Percentiles rank a stretch among this genome's conserved stretches.
Conservation (phyloP, 2,888 invertebrate species). For the Nasonovia ribisnigri region DNA sequence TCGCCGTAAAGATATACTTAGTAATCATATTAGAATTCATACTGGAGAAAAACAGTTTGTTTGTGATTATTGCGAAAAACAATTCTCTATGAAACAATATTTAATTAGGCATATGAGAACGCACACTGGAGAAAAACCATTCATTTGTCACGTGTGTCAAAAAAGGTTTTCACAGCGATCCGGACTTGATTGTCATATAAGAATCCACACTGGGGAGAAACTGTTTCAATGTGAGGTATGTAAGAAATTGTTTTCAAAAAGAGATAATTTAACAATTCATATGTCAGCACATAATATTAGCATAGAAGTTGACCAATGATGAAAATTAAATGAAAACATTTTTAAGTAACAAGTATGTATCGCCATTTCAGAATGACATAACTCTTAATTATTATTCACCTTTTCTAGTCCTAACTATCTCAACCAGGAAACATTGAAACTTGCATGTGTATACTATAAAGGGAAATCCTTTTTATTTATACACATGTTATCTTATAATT, state of each 20-base stretch:
- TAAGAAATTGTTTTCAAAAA: slow-evolving; percentile 10
- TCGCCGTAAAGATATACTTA: slow-evolving; percentile 49
- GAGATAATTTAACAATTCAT: slow-evolving; percentile 13
- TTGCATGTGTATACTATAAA: neutral
- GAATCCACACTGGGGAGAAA: slow-evolving; percentile 55
- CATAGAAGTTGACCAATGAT: neutral
- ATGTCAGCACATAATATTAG: neutral
- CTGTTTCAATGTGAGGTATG: slow-evolving; percentile 41
- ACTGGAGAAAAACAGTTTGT: slow-evolving; percentile 61
- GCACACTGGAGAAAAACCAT: slow-evolving; percentile 64
- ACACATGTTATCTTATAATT: neutral
- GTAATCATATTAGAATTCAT: slow-evolving; percentile 55
- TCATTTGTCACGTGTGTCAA: slow-evolving; percentile 57
- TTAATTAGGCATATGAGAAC: slow-evolving; percentile 57
- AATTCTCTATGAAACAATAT: slow-evolving; percentile 60
- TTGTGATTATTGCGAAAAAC: slow-evolving; percentile 57
- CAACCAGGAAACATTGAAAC: neutral
- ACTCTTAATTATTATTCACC: neutral
- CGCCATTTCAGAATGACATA: neutral
- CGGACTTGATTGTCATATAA: slow-evolving; percentile 34
- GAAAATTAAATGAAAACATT: neutral
- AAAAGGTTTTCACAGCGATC: slow-evolving; percentile 54
- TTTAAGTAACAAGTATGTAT: neutral
- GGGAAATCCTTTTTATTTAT: neutral
- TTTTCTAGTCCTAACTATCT: neutral